A percentile compares a stretch with the other conserved stretches of the same genome.
These are phyloP conservation scores for Rhea pennata DNA, from an alignment of 2,113 vertebrate species.

Conservation along the genomic window DNA sequence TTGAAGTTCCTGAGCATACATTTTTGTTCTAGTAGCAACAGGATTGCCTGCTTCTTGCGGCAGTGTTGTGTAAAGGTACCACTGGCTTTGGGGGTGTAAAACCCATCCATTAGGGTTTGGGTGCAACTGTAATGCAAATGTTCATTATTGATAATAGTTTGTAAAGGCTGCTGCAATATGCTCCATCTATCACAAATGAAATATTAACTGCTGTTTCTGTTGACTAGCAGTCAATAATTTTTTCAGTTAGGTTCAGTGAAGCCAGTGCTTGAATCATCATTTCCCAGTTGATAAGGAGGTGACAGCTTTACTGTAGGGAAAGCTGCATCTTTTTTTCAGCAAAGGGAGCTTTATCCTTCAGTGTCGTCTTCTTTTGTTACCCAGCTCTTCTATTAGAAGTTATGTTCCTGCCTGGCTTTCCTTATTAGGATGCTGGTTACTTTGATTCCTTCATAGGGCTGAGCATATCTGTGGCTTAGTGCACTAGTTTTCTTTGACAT, in stretches of 20 bases:
- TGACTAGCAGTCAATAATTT: not conserved
- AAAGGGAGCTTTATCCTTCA: not conserved
- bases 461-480: slow-evolving; percentile 1
- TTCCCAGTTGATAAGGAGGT: not conserved
- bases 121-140: not conserved
- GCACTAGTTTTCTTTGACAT: not conserved
- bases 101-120: not conserved
- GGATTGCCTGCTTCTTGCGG: not conserved
- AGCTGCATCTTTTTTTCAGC: not conserved
- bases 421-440: not conserved
- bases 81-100: not conserved
- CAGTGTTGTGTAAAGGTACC: not conserved
- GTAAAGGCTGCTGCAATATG: not conserved
- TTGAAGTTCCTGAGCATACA: not conserved
- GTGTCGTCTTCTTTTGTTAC: not conserved
- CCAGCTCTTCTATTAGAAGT: not conserved
- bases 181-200: not conserved
- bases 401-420: slow-evolving; percentile 22
- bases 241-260: not conserved
- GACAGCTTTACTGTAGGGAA: not conserved
- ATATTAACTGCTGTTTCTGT: not conserved
- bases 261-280: not conserved
- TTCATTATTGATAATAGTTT: not conserved
- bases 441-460: slow-evolving; percentile 4
- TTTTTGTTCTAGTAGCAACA: not conserved